Base-by-base conservation (phyloP, 2,888 invertebrate genomes). In the Hybos culiciformis region DNA sequence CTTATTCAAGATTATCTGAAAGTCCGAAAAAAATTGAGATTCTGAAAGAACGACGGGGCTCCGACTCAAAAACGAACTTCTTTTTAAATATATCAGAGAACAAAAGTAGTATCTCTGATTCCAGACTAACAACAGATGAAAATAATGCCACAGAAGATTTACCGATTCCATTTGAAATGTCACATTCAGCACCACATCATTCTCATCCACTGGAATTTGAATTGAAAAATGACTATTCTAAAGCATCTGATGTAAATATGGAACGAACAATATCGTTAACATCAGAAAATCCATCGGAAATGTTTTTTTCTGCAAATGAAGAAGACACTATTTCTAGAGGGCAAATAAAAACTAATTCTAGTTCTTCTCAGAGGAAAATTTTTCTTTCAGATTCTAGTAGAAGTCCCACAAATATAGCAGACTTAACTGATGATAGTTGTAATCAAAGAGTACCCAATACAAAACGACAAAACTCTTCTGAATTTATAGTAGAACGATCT, bases 261-360 rank as follows among this genome's bases (percentile, higher is more conserved):
- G 46, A 46, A 63, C 71, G 90, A 54, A 87, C 90, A 1, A 80
- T 84, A 29, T 90, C 88, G 0, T 78, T 90, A 60, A 85, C 85
- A 2, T 87, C 87, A 46, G 88, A 90, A 62, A 90, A 90, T 62
- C 87, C 85, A 54, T 87, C 87, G 0, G 92, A 92, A 65, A 82
- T 84, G 41, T 93, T 91, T 66, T 92, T 87, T 61, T 92, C 92
- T 0, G 92, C 92, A 0, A 91, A 92, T 57, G 92, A 93, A 66
- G 92, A 91, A n/a, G n/a, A n/a, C n/a, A n/a, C n/a, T n/a, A n/a
- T n/a, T n/a, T n/a, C n/a, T n/a, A n/a, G n/a, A n/a, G n/a, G n/a
- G n/a, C n/a, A n/a, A n/a, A n/a, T n/a, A n/a, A n/a, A n/a, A n/a
- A n/a, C n/a, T n/a, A n/a, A n/a, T n/a, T n/a, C n/a, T n/a, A n/a